phyloP scores from a whole-genome alignment of 2,113 vertebrate species.

The Myiopsitta monachus region DNA sequence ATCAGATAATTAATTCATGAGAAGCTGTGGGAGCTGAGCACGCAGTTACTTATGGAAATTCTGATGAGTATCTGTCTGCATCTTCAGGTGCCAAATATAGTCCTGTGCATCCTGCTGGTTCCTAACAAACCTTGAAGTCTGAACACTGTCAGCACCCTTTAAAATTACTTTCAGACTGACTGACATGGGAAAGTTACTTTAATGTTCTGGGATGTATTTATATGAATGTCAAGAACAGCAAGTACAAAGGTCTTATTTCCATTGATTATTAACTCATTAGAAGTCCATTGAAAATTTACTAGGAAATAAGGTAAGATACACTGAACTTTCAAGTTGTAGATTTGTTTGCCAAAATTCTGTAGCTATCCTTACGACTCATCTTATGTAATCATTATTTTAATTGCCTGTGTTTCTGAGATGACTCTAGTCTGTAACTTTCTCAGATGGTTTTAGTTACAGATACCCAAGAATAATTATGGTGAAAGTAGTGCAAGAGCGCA shows the following conservation, averaged over 20 bases:
- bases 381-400: neutral
- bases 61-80: neutral
- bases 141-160: neutral
- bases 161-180: neutral
- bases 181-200: neutral
- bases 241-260: neutral
- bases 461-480: neutral
- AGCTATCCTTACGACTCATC: neutral
- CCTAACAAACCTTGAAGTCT: neutral
- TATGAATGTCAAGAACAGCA: neutral
- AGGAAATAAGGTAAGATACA: neutral
- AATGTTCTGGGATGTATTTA: neutral
- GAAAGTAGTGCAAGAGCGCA: neutral
- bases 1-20: neutral
- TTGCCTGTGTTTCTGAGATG: neutral
- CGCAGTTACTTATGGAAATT: neutral
- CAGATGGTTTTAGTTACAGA: slow-evolving; percentile 34
- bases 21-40: neutral
- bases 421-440: neutral
- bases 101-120: neutral
- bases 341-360: neutral
- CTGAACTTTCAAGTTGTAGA: neutral
- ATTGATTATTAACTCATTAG: neutral
- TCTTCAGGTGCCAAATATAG: neutral
- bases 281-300: neutral